Evolutionary conservation across 2,797 vertebrate species (phyloP).

Genomic region (Myoxocephalus aenaeus): DNA sequence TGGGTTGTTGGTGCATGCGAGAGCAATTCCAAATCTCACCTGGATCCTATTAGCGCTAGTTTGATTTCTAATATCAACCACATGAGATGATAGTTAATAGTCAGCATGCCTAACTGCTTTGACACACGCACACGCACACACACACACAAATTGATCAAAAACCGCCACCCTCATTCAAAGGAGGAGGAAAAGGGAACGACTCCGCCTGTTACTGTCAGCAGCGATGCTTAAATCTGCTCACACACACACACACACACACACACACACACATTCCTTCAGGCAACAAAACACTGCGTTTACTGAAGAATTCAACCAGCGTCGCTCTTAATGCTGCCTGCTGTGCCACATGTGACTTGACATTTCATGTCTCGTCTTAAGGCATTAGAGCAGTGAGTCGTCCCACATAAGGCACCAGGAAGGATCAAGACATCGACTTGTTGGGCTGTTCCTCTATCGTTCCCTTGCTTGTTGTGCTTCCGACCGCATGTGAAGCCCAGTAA

Average conservation of each 20-base stretch:
- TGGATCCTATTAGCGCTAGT: constrained; percentile 78
- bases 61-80: constrained; percentile 84
- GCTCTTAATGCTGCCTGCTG: constrained; percentile 17
- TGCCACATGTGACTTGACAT: constrained; percentile 16
- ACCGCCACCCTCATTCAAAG: constrained; percentile 73
- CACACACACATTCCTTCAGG: constrained; percentile 36
- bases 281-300: constrained; percentile 29
- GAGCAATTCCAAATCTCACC: constrained; percentile 71
- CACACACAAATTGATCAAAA: constrained; percentile 42
- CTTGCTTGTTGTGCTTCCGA: background rate
- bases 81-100: constrained; percentile 67
- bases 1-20: constrained; percentile 66
- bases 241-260: constrained; percentile 18
- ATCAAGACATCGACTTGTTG: background rate
- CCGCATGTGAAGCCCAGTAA: background rate
- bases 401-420: background rate
- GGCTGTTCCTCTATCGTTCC: background rate
- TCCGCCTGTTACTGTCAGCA: constrained; percentile 55
- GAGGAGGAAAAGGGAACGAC: constrained; percentile 31
- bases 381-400: constrained; percentile 12
- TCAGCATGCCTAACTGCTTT: constrained; percentile 41
- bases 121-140: constrained; percentile 25
- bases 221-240: constrained; percentile 41
- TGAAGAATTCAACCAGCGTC: constrained; percentile 19
- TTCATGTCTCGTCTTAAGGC: constrained; percentile 12